Conservation (phyloP, 92 coral and sea anemone genomes). For the Heteractis magnifica region DNA sequence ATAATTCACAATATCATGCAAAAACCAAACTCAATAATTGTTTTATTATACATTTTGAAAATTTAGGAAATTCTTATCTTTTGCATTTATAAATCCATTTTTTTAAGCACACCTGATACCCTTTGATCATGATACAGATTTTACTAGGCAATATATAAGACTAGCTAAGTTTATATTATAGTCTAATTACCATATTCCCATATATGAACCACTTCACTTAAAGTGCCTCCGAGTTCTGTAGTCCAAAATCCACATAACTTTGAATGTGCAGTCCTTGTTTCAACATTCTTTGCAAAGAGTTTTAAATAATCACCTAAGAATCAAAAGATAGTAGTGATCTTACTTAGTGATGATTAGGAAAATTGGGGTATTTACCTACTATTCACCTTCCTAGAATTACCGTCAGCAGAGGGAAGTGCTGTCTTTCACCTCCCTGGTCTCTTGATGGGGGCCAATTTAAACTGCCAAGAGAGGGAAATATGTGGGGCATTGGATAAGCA, state of each 20-base stretch:
- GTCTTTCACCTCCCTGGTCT: no score
- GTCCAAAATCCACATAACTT: constrained; percentile 87
- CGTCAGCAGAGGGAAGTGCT: no score
- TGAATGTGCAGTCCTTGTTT: constrained; percentile 64
- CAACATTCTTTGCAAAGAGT: constrained; percentile 67
- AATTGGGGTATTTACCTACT: no score
- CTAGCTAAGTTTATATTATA: background rate
- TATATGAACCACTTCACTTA: constrained; percentile 78
- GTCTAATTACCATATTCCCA: constrained; percentile 92
- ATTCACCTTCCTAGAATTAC: no score
- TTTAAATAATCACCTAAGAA: constrained; percentile 73
- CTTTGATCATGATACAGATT: background rate
- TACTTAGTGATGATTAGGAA: background rate
- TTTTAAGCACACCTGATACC: background rate
- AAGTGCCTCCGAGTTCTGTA: constrained; percentile 77
- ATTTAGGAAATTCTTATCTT: no score
- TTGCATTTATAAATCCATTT: no score
- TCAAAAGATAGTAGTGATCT: background rate
- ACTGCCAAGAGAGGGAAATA: no score
- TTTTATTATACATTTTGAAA: no score
- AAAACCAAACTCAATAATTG: no score
- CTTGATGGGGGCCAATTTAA: no score
- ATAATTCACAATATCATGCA: no score
- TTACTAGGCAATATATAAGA: background rate
- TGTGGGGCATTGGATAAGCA: no score